Base-by-base conservation (phyloP, 1,140 invertebrate genomes). In the Micrasema minimum region DNA sequence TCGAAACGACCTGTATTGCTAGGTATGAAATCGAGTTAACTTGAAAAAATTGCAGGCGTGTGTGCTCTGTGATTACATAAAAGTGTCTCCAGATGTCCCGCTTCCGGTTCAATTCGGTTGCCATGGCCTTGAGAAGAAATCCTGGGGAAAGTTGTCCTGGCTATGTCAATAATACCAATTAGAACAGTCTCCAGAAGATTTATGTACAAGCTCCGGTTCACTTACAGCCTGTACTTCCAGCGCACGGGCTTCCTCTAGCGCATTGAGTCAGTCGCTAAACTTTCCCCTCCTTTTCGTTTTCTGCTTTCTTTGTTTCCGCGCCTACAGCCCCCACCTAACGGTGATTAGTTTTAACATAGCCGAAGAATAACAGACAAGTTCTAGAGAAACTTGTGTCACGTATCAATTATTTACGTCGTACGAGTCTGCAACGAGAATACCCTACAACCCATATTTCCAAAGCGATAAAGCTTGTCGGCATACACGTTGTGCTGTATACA, bases 221-320 rank as follows among this genome's bases (percentile, higher is more conserved):
- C 48, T 53, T 70, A 74, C n/a, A 74, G 70, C 62, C 72, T 48
- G 16, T 70, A 66, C n/a, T 70, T 74, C 72, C 64, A 50, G 67
- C 37, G 67, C 46, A 50, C 62, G 51, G 65, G 61, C 70, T 70
- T 74, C 70, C 71, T 35, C 69, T 71, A 41, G 65, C 68, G 69
- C 72, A 71, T n/a, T 68, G 72, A 74, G 71, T 74, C 72, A n/a
- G 68, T 68, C 59, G 72, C 72, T 74, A 74, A 74, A 74, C 64
- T 74, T 41, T 10, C 57, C 57, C 38, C n/a, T n/a, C 18, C 57
- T 22, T 43, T 61, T 61, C 57, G 23, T 61, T 70, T 50, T 26
- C 20, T 37, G 37, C 16, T 59, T 59, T 66, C 38, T 23, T 37
- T n/a, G 62, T 64, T 20, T 6, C 35, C 23, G 26, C 16, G 18